phyloP scores from a whole-genome alignment of 2,113 vertebrate species.

The Microcebus ravelobensis region DNA sequence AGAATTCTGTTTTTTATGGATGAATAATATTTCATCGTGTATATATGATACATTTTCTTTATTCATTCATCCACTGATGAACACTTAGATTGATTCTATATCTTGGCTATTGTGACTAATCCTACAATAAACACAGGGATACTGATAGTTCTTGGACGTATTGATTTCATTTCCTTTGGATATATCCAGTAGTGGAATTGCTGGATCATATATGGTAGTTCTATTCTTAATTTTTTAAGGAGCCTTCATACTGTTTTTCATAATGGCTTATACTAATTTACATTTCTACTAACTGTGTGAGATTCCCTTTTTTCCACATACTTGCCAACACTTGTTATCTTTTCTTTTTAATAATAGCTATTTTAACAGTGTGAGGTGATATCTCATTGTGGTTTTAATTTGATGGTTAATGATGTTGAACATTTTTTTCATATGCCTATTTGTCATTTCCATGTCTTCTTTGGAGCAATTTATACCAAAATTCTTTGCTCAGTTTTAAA shows the following conservation, averaged over 20 bases:
- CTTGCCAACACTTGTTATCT: not conserved
- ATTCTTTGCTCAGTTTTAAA: not conserved
- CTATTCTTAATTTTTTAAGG: not conserved
- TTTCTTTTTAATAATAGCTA: not conserved
- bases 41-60: not conserved
- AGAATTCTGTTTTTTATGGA: not conserved
- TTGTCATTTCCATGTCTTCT: not conserved
- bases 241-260: not conserved
- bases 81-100: not conserved
- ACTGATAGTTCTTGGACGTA: not conserved
- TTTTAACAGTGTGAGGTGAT: not conserved
- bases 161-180: not conserved
- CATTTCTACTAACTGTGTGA: not conserved
- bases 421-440: not conserved
- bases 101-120: not conserved
- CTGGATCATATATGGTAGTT: not conserved
- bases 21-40: not conserved
- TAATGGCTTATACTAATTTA: not conserved
- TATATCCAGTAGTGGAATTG: not conserved
- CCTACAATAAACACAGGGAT: not conserved
- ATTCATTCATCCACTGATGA: not conserved
- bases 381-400: not conserved
- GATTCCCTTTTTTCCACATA: not conserved
- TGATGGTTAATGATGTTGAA: not conserved
- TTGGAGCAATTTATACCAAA: not conserved